These are phyloP conservation scores for Epinotia bilunana DNA, from an alignment of 2,888 invertebrate genomes.

Conservation along the genomic window DNA sequence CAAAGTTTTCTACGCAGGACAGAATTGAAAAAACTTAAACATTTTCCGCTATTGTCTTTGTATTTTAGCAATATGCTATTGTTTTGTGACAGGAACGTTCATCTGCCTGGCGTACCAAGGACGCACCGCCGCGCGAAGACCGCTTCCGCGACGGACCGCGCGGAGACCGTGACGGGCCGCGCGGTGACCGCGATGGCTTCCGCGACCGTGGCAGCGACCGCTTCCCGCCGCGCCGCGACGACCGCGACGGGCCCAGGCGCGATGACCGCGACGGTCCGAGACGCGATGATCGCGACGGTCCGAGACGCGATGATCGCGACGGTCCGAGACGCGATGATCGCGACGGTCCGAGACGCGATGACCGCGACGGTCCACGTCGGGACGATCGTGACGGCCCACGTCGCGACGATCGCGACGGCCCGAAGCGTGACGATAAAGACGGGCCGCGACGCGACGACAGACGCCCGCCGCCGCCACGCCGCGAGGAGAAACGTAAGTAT, in stretches of 20 bases:
- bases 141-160: slow-evolving; percentile 19
- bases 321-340: slow-evolving; percentile 48
- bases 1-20: too few relatives aligned
- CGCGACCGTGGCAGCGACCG: slow-evolving; percentile 51
- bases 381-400: slow-evolving; percentile 47
- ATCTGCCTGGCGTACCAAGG: slow-evolving; percentile 74
- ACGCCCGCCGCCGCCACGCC: slow-evolving; percentile 60
- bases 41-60: too few relatives aligned
- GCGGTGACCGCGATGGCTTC: slow-evolving; percentile 51
- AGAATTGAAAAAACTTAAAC: too few relatives aligned
- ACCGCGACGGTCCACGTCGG: slow-evolving; percentile 49
- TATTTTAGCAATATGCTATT: neutral
- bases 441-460: slow-evolving; percentile 52
- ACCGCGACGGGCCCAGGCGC: slow-evolving; percentile 62
- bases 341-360: slow-evolving; percentile 58
- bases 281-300: slow-evolving; percentile 57
- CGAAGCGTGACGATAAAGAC: slow-evolving; percentile 50
- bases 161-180: slow-evolving; percentile 35
- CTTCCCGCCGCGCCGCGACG: slow-evolving; percentile 53
- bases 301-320: slow-evolving; percentile 48
- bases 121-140: slow-evolving; percentile 53
- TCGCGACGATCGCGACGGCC: slow-evolving; percentile 50
- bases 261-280: slow-evolving; percentile 64
- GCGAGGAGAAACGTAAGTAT: slow-evolving; percentile 80
- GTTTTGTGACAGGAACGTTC: slow-evolving; percentile 68